Evolutionary conservation across 2,797 vertebrate species (phyloP), one percentile per base, ranked within the genome.

Genomic region (Sebastes iracundus): DNA sequence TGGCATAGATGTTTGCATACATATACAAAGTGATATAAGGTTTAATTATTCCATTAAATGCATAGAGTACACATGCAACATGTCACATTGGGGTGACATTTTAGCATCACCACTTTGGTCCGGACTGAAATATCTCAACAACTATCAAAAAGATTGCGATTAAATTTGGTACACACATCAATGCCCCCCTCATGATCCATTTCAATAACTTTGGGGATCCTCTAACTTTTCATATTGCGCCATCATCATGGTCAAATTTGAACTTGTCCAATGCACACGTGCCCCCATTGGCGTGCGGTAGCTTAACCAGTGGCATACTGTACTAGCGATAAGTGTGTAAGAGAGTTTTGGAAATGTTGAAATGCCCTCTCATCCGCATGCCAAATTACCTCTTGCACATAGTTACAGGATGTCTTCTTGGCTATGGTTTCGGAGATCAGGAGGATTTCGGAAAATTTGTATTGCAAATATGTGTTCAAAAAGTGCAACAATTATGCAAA

Each of bases 221-320:
- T 49, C 8, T 42, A 23, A 65, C 33, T 42, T 65, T 23, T 23
- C 12, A 63, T 35, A 0, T 13, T 1, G 33, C 32, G 4, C 32
- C 62, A 64, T 23, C 35, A 16, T 10, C 35, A 18, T 7, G 22
- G 35, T 63, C 2, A 23, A 25, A 63, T 38, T 23, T 38, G 62
- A 62, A 49, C 46, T 49, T 49, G 46, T 49, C 18, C 46, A 49
- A 49, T 49, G 38, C 38, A 42, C 0, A 42, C 38, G 0, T 42
- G 0, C 38, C 14, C 0, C 14, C 38, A 42, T 42, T 42, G 38
- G 14, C 38, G 3, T 42, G 5, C 38, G 3, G 38, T 0, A 42
- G 38, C 38, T 42, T 42, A 42, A 42, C 38, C 2, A 16, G 14
- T 42, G 38, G 38, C 38, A 42, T 42, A 42, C 28, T 30, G 7